Conservation (phyloP, 2,113 vertebrate genomes). For the Kryptolebias marmoratus region DNA sequence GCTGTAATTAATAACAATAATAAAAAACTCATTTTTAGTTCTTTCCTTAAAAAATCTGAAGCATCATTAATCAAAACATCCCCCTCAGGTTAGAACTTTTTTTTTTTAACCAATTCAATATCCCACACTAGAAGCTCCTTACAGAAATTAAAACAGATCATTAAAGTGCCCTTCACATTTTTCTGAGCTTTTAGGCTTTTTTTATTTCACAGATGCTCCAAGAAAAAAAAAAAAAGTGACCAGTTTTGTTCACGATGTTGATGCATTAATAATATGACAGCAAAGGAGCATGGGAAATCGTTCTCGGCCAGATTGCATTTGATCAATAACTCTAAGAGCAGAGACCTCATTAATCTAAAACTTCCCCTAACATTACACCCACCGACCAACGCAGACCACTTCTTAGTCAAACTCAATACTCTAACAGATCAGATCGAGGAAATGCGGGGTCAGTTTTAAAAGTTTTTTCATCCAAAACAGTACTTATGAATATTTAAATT, state of each 20-base stretch:
- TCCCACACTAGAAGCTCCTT: conserved; percentile 39
- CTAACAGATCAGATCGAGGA: conserved; percentile 28
- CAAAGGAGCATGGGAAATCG: conserved; percentile 63
- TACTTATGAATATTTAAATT: neutral
- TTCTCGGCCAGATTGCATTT: conserved; percentile 67
- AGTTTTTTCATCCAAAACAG: neutral
- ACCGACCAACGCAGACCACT: conserved; percentile 54
- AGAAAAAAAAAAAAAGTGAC: conserved; percentile 27
- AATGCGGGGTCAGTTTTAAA: too few species aligned
- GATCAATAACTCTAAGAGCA: conserved; percentile 76
- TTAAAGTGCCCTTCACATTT: conserved; percentile 26
- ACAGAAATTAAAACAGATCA: conserved; percentile 38
- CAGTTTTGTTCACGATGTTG: conserved; percentile 57
- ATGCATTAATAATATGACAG: conserved; percentile 67
- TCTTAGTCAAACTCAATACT: conserved; percentile 53
- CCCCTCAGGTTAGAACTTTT: conserved; percentile 32
- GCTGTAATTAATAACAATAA: neutral
- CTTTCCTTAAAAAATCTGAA: conserved; percentile 16
- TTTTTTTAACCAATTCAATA: neutral
- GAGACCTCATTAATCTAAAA: conserved; percentile 74
- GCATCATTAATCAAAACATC: neutral
- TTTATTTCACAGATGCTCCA: neutral
- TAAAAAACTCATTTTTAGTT: neutral
- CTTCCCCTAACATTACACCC: conserved; percentile 67
- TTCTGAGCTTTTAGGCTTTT: conserved; percentile 16